Evolutionary conservation across 1,140 invertebrate genomes (phyloP).

Genomic region (Cataglyphis hispanica): DNA sequence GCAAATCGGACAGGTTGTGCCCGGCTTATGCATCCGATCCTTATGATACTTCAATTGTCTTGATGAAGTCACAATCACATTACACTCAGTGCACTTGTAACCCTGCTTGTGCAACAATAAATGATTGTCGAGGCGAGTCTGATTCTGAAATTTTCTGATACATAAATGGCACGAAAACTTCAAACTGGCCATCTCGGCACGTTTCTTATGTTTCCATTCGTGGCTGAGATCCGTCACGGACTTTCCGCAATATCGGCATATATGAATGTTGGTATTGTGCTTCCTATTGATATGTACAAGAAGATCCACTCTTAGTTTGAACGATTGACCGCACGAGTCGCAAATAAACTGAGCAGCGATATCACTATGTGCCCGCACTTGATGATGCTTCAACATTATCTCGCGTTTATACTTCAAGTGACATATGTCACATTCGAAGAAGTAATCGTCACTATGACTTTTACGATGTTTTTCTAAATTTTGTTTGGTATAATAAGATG

Average conservation of each 20-base stretch:
- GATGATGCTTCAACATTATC: slow-evolving; percentile 85
- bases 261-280: slow-evolving; percentile 81
- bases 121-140: slow-evolving; percentile 83
- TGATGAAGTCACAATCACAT: slow-evolving; percentile 80
- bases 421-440: slow-evolving; percentile 77
- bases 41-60: slow-evolving; percentile 78
- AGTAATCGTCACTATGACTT: slow-evolving; percentile 65
- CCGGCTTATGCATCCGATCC: slow-evolving; percentile 65
- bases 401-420: slow-evolving; percentile 85
- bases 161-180: slow-evolving; percentile 84
- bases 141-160: slow-evolving; percentile 84
- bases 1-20: slow-evolving; percentile 73
- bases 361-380: slow-evolving; percentile 81
- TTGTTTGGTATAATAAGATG: slow-evolving; percentile 66
- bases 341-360: slow-evolving; percentile 41
- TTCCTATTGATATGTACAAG: slow-evolving; percentile 77
- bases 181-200: slow-evolving; percentile 14
- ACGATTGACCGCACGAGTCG: slow-evolving; percentile 75
- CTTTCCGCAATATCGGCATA: slow-evolving; percentile 67
- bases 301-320: slow-evolving; percentile 84
- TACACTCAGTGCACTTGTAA: slow-evolving; percentile 67
- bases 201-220: slow-evolving; percentile 74
- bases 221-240: slow-evolving; percentile 73
- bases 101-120: slow-evolving; percentile 83
- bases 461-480: slow-evolving; percentile 65